A percentile compares a stretch with the other conserved stretches of the same genome.
Conservation (phyloP, 1,140 invertebrate species). For the Drosophila kanapiae region DNA sequence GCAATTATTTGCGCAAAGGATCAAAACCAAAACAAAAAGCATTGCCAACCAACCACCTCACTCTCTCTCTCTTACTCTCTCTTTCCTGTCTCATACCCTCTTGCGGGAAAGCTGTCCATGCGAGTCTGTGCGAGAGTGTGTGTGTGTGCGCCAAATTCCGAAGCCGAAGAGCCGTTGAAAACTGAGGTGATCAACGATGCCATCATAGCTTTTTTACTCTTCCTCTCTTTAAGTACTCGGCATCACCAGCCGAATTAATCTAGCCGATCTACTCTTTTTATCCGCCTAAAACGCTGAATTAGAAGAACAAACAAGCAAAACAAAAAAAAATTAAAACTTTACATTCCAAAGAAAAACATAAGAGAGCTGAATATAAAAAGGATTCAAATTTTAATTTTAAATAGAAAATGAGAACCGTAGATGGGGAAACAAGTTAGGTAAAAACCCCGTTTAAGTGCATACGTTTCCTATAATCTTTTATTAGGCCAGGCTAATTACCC, state of each 20-base stretch:
- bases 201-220: neutral
- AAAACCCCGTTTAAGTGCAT: no score
- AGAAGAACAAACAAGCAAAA: no score
- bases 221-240: neutral
- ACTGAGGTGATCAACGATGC: constrained; percentile 12
- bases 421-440: no score
- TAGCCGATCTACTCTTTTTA: neutral
- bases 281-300: no score
- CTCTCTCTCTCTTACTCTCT: neutral
- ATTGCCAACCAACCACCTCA: constrained; percentile 38
- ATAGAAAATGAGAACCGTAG: no score
- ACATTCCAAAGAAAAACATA: no score
- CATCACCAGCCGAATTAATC: neutral
- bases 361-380: no score
- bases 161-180: constrained; percentile 8
- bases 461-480: no score
- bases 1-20: constrained; percentile 85
- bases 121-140: neutral
- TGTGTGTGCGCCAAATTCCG: constrained; percentile 48
- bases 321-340: no score
- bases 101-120: constrained; percentile 52
- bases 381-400: no score
- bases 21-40: constrained; percentile 83
- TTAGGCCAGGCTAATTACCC: no score
- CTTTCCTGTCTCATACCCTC: neutral